Evolutionary conservation across 2,888 invertebrate genomes (phyloP).

Genomic region (Agriopis marginaria): DNA sequence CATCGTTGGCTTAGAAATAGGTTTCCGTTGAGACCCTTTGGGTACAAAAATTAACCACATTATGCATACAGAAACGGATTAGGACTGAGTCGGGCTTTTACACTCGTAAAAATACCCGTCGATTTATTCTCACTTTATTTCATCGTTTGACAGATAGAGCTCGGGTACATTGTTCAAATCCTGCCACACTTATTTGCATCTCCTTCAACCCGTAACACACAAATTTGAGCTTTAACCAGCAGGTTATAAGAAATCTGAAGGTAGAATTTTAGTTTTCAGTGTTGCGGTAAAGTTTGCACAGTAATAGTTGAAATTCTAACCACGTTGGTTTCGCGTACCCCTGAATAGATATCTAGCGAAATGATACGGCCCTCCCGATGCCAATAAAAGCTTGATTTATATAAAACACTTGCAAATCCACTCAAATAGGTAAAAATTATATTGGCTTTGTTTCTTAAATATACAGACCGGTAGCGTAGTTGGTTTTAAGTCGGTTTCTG

Average conservation of each 20-base stretch:
- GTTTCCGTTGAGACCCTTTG: no score
- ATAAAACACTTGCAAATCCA: conserved; percentile 68
- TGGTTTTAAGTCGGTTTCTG: no score
- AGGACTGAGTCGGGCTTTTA: conserved; percentile 25
- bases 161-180: conserved; percentile 66
- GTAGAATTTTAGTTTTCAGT: conserved; percentile 27
- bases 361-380: conserved; percentile 79
- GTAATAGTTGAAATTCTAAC: conserved; percentile 60
- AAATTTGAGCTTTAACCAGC: conserved; percentile 13
- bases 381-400: conserved; percentile 82
- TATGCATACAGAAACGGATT: conserved; percentile 16
- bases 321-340: conserved; percentile 75
- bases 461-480: no score
- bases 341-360: conserved; percentile 81
- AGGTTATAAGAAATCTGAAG: neutral
- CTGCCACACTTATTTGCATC: conserved; percentile 32
- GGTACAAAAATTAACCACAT: conserved; percentile 12
- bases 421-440: conserved; percentile 50
- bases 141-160: conserved; percentile 73
- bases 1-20: neutral
- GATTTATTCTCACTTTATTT: conserved; percentile 74
- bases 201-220: conserved; percentile 15
- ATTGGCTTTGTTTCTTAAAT: neutral
- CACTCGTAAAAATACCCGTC: conserved; percentile 42
- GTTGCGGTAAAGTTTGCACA: conserved; percentile 38